Percentiles rank a stretch among this genome's conserved stretches.
Evolutionary conservation across 2,888 invertebrate genomes (phyloP).

Genomic region (Polyommatus icarus): DNA sequence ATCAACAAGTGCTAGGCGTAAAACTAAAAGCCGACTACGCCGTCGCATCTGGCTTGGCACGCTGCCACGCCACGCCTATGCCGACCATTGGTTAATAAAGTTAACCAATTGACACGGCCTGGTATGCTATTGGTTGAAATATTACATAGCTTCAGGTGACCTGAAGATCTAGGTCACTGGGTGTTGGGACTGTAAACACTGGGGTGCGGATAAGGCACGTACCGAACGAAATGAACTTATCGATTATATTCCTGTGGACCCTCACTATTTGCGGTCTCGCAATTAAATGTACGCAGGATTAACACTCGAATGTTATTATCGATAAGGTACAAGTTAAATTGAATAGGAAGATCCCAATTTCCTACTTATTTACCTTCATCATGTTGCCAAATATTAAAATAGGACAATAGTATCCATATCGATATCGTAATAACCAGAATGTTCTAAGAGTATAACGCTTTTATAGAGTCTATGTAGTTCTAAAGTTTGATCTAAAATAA

Average conservation of each 20-base stretch:
- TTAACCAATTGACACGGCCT: slow-evolving; percentile 78
- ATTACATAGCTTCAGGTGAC: slow-evolving; percentile 59
- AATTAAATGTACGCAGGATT: slow-evolving; percentile 16
- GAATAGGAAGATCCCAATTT: slow-evolving; percentile 12
- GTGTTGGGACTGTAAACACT: slow-evolving; percentile 38
- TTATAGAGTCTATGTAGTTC: too few species aligned
- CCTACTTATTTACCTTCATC: neutral
- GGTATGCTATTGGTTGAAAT: slow-evolving; percentile 68
- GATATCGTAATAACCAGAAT: neutral
- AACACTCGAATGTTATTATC: neutral
- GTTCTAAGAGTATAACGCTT: neutral
- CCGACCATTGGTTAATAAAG: slow-evolving; percentile 77
- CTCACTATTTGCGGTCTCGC: slow-evolving; percentile 22
- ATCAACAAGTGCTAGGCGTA: slow-evolving; percentile 71
- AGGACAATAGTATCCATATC: neutral
- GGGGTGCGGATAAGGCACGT: slow-evolving; percentile 41
- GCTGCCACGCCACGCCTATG: slow-evolving; percentile 78
- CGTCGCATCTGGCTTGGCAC: slow-evolving; percentile 63
- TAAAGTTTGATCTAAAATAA: too few species aligned
- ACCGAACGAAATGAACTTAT: slow-evolving; percentile 38
- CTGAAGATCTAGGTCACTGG: slow-evolving; percentile 65
- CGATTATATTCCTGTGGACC: slow-evolving; percentile 29
- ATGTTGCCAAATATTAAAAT: neutral
- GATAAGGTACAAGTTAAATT: slow-evolving; percentile 20
- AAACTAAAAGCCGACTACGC: slow-evolving; percentile 57